Evolutionary conservation across 1,140 invertebrate genomes (phyloP), one percentile per base, ranked within the genome.

Genomic region (Drosophila pandora): DNA sequence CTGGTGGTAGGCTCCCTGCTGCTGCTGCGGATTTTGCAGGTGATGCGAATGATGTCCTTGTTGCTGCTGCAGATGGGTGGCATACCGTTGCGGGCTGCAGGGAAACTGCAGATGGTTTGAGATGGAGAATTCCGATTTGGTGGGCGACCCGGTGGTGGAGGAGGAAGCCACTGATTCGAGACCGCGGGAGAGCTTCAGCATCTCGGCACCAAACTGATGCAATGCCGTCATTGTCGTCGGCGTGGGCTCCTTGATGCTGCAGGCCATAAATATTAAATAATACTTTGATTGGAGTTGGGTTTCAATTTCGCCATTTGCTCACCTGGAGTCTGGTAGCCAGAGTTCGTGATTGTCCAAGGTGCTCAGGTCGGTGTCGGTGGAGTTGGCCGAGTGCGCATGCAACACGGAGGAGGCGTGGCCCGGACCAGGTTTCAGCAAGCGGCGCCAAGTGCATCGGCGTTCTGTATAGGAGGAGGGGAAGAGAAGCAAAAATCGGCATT

Each of bases 151-250:
- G 70, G 92, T 88, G 87, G 93, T 91, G 39, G 93, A 93, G 2
- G 79, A 90, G 76, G 88, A 91, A 67, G 93, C 93, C 32, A 92
- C 93, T 9, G 92, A 94, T 92, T 96, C 95, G 53, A 96, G 92
- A 41, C 96, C 95, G 48, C 95, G 93, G 1, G 95, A 96, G 1
- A 96, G 92, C 73, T 95, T 95, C 53, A 96, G 93, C 95, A 97
- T 96, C 92, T 97, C 96, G 2, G 95, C 95, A 17, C 96, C 96
- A 75, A 97, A 96, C 79, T 96, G 95, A 90, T 96, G 95, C 70
- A 97, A 92, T 32, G 96, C 96, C 10, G 95, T 95, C 94, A 96
- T 95, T 50, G 95, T 95, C 71, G 95, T 96, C 8, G 95, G 95
- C 55, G 95, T 95, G 9, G 95, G 95, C 77, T 96, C 95, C 6